A percentile compares a stretch with the other conserved stretches of the same genome.
These are phyloP conservation scores for Lipophrys pholis DNA, from an alignment of 2,113 vertebrate species.

Conservation along the genomic window DNA sequence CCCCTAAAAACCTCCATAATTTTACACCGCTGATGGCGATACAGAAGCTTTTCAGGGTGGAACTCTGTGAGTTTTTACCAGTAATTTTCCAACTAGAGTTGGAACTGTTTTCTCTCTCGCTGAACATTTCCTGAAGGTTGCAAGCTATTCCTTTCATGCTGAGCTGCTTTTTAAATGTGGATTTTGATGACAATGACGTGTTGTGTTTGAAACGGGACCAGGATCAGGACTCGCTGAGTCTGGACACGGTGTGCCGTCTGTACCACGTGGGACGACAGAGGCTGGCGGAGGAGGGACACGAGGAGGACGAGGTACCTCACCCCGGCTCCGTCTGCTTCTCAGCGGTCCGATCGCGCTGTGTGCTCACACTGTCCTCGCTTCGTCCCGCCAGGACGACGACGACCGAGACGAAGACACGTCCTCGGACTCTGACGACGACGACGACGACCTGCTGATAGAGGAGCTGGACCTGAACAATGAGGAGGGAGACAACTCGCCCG, in stretches of 20 bases:
- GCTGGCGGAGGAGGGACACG: conserved; percentile 94
- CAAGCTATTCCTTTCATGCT: no score
- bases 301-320: conserved; percentile 89
- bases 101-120: no score
- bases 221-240: conserved; percentile 94
- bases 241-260: conserved; percentile 96
- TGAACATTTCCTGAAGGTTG: no score
- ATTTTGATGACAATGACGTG: no score
- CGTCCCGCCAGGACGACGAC: conserved; percentile 70
- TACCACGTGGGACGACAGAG: conserved; percentile 96
- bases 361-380: not conserved
- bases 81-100: no score
- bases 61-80: no score
- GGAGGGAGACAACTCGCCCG: conserved; percentile 80
- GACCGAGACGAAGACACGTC: conserved; percentile 85
- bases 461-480: conserved; percentile 79
- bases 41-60: no score
- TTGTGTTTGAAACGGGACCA: conserved; percentile 46
- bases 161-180: no score
- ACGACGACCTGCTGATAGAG: conserved; percentile 87
- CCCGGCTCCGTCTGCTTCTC: no score
- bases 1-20: no score
- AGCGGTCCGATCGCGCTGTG: not conserved
- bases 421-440: conserved; percentile 89
- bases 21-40: no score